Percentiles rank a stretch among this genome's conserved stretches.
phyloP scores from a whole-genome alignment of 2,888 invertebrate genomes.

The Ceramica pisi region DNA sequence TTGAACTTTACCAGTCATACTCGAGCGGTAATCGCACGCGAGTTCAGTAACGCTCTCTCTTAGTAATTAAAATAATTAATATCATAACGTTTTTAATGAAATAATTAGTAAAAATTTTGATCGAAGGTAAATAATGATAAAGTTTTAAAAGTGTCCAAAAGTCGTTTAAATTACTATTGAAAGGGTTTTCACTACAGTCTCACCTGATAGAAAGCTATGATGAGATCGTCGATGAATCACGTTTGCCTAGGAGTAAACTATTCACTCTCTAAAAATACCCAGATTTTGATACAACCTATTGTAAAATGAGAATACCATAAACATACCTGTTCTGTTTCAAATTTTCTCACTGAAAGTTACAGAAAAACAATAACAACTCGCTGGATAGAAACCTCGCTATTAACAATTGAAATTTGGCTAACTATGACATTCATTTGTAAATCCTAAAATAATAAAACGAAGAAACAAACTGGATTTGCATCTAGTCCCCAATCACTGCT shows the following conservation, averaged over 20 bases:
- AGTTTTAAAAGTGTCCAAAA: background rate
- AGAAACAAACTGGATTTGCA: background rate
- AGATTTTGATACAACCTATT: too few relatives aligned
- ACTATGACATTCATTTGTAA: background rate
- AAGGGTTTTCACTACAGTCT: too few relatives aligned
- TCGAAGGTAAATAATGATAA: background rate
- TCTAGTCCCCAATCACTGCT: background rate
- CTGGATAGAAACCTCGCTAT: background rate
- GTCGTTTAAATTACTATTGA: too few relatives aligned
- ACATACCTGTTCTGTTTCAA: too few relatives aligned
- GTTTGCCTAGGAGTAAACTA: too few relatives aligned
- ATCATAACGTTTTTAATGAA: background rate
- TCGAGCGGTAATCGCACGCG: conserved; percentile 20
- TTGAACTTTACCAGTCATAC: conserved; percentile 51
- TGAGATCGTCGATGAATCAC: too few relatives aligned
- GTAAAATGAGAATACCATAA: too few relatives aligned
- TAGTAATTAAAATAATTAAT: background rate
- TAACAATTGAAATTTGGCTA: background rate
- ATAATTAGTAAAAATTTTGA: background rate
- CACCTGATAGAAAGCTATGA: too few relatives aligned
- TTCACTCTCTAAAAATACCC: too few relatives aligned
- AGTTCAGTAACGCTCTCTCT: conserved; percentile 30
- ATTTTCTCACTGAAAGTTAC: too few relatives aligned
- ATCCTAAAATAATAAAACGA: background rate
- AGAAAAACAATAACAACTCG: too few relatives aligned